Base-by-base conservation (phyloP, 1,140 invertebrate species). In the Acromyrmex heyeri region DNA sequence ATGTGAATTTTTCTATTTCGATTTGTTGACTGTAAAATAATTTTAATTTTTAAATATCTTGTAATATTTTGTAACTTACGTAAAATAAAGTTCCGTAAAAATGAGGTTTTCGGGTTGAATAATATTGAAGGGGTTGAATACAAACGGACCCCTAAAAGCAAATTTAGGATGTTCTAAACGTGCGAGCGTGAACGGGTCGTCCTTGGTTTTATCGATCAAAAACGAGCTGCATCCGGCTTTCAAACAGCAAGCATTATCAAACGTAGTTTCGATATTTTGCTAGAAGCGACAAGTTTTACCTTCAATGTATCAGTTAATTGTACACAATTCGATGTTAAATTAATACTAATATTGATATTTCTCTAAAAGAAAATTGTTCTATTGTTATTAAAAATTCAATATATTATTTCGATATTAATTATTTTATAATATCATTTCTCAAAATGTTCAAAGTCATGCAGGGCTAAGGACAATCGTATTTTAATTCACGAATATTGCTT, bases 181-280 rank as follows among this genome's bases (percentile, higher is more conserved):
- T 38, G 53, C 69, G 69, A 75, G 67, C 27, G 57, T 86, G 30
- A 16, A 67, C 83, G 30, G n/a, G 59, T 81, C 24, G 85, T 72
- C 77, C 77, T 79, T 86, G 85, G 62, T 69, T 69, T 27, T 79
- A 86, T 86, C 85, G 85, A 79, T 79, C 75, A 82, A 69, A 82
- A 78, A 82, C 85, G 76, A 82, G 78, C 62, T 69, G 78, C 83
- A 69, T 77, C 76, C 61, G 83, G 61, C 61, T 81, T 44, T 30
- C 48, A 18, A 67, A n/a, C 82, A 65, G 82, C n/a, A 30, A 50
- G 82, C n/a, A 75, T 73, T 48, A 64, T 76, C 73, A 21, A 78
- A 77, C 0, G 30, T 27, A 64, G 27, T 78, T 85, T 21, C 18
- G 55, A 75, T 61, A 73, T 44, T 83, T 24, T 14, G 48, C 14